Percentiles rank a stretch among this genome's conserved stretches.
Conservation (phyloP, 2,797 vertebrate species). For the Sphenopsis melanotis region DNA sequence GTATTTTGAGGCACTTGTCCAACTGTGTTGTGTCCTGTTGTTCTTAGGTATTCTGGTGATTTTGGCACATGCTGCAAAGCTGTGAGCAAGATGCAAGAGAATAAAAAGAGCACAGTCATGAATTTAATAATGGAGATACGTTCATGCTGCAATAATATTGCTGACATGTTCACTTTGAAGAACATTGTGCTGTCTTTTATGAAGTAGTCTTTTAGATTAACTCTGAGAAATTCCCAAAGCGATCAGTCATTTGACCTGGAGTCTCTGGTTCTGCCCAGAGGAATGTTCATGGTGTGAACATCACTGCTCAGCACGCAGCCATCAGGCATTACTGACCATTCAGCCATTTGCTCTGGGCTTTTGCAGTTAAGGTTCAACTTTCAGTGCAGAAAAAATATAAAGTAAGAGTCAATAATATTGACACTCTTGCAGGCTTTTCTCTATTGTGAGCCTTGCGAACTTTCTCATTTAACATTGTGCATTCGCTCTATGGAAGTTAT, state of each 20-base stretch:
- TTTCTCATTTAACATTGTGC: background rate
- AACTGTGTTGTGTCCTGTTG: background rate
- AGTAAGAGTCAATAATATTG: background rate
- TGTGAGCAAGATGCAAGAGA: background rate
- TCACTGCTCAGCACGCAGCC: background rate
- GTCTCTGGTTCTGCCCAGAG: background rate
- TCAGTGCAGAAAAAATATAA: background rate
- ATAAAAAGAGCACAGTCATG: background rate
- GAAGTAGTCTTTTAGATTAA: background rate
- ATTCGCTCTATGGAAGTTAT: background rate
- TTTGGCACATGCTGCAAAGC: background rate
- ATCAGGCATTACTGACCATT: background rate
- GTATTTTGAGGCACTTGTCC: background rate
- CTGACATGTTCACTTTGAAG: background rate
- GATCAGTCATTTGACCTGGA: background rate
- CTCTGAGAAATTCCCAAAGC: background rate
- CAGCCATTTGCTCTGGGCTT: background rate
- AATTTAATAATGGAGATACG: background rate
- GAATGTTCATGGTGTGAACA: accelerated
- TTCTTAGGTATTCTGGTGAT: background rate
- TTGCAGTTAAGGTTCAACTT: background rate
- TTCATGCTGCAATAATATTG: background rate
- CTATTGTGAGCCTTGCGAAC: background rate
- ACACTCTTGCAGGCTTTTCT: background rate
- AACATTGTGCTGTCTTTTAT: background rate